These are phyloP conservation scores for Solenopsis invicta DNA, from an alignment of 1,140 invertebrate genomes.

Conservation along the genomic window DNA sequence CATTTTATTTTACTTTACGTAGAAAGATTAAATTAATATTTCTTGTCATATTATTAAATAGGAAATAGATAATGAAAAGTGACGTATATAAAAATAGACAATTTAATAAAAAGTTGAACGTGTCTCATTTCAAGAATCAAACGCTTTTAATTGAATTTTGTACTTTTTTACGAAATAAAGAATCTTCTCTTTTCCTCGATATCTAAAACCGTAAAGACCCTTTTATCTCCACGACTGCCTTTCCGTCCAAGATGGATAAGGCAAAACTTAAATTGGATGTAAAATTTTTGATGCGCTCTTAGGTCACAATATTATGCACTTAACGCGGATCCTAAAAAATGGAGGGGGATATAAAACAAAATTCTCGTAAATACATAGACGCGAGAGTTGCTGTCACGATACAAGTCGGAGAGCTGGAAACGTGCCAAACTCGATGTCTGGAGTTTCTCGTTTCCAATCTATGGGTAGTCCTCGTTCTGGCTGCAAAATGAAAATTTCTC, in stretches of 20 bases:
- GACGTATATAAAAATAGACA: too few species aligned
- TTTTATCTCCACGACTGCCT: constrained; percentile 1
- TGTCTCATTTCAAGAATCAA: background rate
- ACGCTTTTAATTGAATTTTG: background rate
- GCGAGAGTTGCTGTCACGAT: constrained; percentile 66
- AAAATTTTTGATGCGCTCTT: constrained; percentile 46
- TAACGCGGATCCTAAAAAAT: constrained; percentile 60
- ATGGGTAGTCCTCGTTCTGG: constrained; percentile 69
- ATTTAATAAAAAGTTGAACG: background rate
- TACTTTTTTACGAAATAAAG: background rate
- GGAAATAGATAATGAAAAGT: background rate
- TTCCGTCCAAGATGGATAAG: constrained; percentile 16
- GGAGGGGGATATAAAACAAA: constrained; percentile 69
- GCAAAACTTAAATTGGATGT: constrained; percentile 37
- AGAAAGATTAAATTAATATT: background rate
- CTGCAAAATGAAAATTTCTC: constrained; percentile 70
- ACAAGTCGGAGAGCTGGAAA: constrained; percentile 60
- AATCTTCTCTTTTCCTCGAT: background rate
- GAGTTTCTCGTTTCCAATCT: constrained; percentile 76
- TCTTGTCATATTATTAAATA: background rate
- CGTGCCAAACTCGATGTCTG: constrained; percentile 63
- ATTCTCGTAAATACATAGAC: constrained; percentile 67
- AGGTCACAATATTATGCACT: constrained; percentile 65
- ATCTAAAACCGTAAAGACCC: background rate
- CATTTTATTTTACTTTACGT: background rate